Evolutionary conservation across 2,888 invertebrate genomes (phyloP), one percentile per base, ranked within the genome.

Genomic region (Xiphydria camelus): DNA sequence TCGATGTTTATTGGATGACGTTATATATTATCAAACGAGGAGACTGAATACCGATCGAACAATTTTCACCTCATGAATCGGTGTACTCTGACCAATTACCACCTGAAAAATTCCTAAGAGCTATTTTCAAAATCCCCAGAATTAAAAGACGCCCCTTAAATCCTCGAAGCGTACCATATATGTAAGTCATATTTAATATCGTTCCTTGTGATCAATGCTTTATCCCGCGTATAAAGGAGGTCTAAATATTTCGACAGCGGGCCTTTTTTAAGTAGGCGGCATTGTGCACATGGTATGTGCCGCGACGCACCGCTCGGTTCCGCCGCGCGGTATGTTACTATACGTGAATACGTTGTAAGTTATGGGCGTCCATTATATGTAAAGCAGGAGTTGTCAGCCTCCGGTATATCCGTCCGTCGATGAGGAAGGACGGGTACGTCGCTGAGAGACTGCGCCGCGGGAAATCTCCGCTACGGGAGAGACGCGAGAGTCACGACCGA

Each of bases 151-250:
- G n/a, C n/a, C n/a, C n/a, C n/a, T n/a, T n/a, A n/a, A n/a, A n/a
- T n/a, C n/a, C n/a, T n/a, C n/a, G n/a, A n/a, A n/a, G n/a, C n/a
- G n/a, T n/a, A n/a, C n/a, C n/a, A n/a, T n/a, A n/a, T n/a, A n/a
- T n/a, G n/a, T n/a, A n/a, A n/a, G n/a, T n/a, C n/a, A n/a, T n/a
- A n/a, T n/a, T 51, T 61, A 56, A 57, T 61, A 53, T 49, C 52
- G 37, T 49, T 54, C 61, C 61, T 61, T 61, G n/a, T n/a, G 61
- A 61, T 61, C 61, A 61, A 61, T 50, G 51, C 51, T 55, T 59
- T 59, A 59, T 61, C 41, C 23, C 31, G 22, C 51, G 26, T 49
- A n/a, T n/a, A 51, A 61, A 57, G 49, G 38, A 55, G 51, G 51
- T 61, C 59, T 55, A 61, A 61, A 61, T 61, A 57, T 61, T 61